phyloP scores from a whole-genome alignment of 2,888 invertebrate genomes.

The Halictus ligatus region DNA sequence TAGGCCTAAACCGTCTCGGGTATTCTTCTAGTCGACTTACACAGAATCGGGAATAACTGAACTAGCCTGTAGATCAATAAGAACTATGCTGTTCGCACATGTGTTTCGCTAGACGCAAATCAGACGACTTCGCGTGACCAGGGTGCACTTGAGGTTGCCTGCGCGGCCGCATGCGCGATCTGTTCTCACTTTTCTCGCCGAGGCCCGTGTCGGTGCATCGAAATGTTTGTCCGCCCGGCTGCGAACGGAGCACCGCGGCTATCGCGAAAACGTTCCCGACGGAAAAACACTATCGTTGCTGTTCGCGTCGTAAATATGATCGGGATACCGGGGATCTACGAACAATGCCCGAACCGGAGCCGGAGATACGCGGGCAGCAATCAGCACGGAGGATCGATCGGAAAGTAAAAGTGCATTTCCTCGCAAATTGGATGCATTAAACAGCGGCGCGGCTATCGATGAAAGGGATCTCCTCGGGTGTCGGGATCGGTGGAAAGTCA shows the following conservation, averaged over 20 bases:
- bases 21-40: neutral
- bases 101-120: neutral
- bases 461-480: constrained; percentile 21
- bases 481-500: constrained; percentile 1
- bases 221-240: no score
- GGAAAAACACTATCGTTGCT: neutral
- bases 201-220: neutral
- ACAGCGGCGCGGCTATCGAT: constrained; percentile 6
- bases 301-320: neutral
- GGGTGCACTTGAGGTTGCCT: neutral
- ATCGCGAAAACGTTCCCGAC: neutral
- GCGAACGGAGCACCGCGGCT: no score
- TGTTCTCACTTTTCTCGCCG: neutral
- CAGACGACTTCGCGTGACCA: neutral
- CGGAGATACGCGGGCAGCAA: neutral
- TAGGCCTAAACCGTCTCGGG: neutral
- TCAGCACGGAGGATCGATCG: constrained; percentile 3
- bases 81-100: neutral
- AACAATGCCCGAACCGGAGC: neutral
- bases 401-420: constrained; percentile 13
- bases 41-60: neutral
- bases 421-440: constrained; percentile 14
- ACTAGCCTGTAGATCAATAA: neutral
- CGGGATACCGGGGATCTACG: neutral
- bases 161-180: neutral